Percentiles rank a stretch among this genome's conserved stretches.
These are phyloP conservation scores for Darevskia nairensis DNA, from an alignment of 2,797 vertebrate species.

Conservation along the genomic window DNA sequence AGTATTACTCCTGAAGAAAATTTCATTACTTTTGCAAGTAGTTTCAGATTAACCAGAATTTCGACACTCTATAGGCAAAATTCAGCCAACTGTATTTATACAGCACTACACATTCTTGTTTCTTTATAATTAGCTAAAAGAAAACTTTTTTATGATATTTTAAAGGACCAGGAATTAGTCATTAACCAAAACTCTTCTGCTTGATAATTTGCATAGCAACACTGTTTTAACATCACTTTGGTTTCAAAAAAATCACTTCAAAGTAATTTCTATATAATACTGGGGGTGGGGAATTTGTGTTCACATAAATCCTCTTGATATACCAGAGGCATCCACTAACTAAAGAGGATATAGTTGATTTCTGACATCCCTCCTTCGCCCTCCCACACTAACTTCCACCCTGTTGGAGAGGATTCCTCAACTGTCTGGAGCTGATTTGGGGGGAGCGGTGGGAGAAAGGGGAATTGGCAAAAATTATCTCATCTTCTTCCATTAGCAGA, in stretches of 20 bases:
- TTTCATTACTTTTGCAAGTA: neutral
- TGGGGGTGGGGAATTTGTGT: neutral
- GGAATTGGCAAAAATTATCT: neutral
- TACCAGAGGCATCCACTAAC: neutral
- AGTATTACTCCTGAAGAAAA: neutral
- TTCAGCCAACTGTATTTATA: conserved; percentile 46
- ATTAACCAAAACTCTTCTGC: conserved; percentile 55
- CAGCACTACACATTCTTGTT: conserved; percentile 13
- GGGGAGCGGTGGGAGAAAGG: neutral
- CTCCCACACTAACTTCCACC: neutral
- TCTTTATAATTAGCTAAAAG: conserved; percentile 46
- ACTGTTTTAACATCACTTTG: conserved; percentile 51
- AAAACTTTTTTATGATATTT: conserved; percentile 52
- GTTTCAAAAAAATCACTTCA: neutral
- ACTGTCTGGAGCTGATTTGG: neutral
- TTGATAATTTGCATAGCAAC: conserved; percentile 61
- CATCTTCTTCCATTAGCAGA: neutral
- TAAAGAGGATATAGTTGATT: neutral
- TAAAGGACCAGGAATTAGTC: conserved; percentile 52
- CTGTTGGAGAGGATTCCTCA: neutral
- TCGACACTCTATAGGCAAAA: conserved; percentile 5
- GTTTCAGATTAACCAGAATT: neutral
- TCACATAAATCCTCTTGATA: neutral
- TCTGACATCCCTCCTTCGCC: neutral
- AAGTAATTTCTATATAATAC: neutral